A percentile compares a stretch with the other conserved stretches of the same genome.
Conservation (phyloP, 2,113 vertebrate genomes). For the Neodontobutis hainanensis region DNA sequence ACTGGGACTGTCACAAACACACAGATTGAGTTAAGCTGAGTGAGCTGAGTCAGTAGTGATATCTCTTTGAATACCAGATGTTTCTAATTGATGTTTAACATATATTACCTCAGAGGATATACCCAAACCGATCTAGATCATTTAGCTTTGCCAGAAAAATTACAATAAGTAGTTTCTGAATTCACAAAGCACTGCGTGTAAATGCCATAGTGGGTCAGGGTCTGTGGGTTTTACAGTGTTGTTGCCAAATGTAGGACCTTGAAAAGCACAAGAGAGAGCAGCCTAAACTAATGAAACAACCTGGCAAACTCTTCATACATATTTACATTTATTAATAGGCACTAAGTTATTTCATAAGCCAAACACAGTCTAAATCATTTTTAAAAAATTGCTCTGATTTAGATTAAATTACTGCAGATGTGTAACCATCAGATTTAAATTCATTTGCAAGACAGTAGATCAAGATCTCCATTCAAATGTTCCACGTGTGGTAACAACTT, state of each 20-base stretch:
- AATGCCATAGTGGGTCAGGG: slow-evolving; percentile 29
- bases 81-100: too few relatives aligned
- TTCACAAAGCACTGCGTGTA: slow-evolving; percentile 21
- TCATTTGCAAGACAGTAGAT: background rate
- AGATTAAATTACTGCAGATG: too few relatives aligned
- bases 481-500: background rate
- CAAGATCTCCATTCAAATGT: background rate
- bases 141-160: slow-evolving; percentile 2
- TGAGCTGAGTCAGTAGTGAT: too few relatives aligned
- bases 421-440: background rate
- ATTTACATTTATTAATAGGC: background rate
- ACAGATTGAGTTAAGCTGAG: too few relatives aligned
- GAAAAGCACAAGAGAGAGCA: slow-evolving; percentile 30
- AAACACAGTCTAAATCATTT: background rate
- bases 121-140: background rate
- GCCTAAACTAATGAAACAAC: slow-evolving; percentile 11
- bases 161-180: slow-evolving; percentile 25
- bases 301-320: background rate
- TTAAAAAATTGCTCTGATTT: too few relatives aligned
- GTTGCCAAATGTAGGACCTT: slow-evolving; percentile 42
- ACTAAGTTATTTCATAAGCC: background rate
- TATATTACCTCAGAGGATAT: background rate
- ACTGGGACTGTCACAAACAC: too few relatives aligned
- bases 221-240: slow-evolving; percentile 23
- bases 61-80: too few relatives aligned